A percentile compares a stretch with the other conserved stretches of the same genome.
Conservation (phyloP, 1,140 invertebrate species). For the Hesperophylax magnus region DNA sequence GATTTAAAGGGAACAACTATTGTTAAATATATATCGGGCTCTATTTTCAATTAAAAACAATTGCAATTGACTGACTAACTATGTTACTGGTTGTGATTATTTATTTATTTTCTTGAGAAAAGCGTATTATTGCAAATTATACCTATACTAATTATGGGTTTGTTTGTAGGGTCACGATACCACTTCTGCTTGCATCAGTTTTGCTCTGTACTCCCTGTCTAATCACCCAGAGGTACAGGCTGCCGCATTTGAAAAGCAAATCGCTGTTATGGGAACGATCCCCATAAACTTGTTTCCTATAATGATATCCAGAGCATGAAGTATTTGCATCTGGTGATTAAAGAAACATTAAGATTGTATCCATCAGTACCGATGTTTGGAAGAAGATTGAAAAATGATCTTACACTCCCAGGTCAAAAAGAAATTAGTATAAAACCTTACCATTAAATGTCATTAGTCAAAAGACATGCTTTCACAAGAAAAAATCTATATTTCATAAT, state of each 20-base stretch:
- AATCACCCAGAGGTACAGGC: slow-evolving; percentile 65
- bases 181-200: slow-evolving; percentile 71
- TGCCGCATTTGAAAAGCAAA: slow-evolving; percentile 63
- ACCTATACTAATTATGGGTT: too few species aligned
- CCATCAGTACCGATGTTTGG: slow-evolving; percentile 77
- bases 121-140: too few species aligned
- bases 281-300: slow-evolving; percentile 64
- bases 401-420: slow-evolving; percentile 52
- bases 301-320: slow-evolving; percentile 72
- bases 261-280: slow-evolving; percentile 64
- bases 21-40: too few species aligned
- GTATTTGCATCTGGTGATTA: slow-evolving; percentile 76
- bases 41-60: too few species aligned
- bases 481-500: too few species aligned
- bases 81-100: too few species aligned
- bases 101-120: too few species aligned
- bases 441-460: too few species aligned
- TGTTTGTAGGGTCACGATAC: slow-evolving; percentile 77
- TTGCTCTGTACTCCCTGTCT: slow-evolving; percentile 66
- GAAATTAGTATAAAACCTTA: too few species aligned
- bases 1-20: too few species aligned
- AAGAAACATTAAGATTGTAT: slow-evolving; percentile 75
- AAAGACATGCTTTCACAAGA: too few species aligned
- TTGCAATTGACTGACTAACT: too few species aligned
- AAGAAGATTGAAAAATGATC: slow-evolving; percentile 70